Evolutionary conservation across 2,113 vertebrate species (phyloP).

Genomic region (Machaerirhynchus nigripectus): DNA sequence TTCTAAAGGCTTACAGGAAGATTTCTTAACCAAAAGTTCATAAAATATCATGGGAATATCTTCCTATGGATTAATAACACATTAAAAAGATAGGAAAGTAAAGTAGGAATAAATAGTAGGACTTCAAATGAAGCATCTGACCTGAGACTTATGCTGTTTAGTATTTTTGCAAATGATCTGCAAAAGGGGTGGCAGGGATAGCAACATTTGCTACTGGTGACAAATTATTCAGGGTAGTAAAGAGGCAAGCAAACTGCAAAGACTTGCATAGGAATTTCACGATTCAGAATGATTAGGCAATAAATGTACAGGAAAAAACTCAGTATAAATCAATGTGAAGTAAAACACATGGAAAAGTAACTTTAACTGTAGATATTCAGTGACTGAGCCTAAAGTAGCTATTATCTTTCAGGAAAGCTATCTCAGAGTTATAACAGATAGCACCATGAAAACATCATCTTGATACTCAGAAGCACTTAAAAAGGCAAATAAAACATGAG

Average conservation of each 20-base stretch:
- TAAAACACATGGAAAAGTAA: background rate
- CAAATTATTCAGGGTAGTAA: background rate
- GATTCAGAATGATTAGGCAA: background rate
- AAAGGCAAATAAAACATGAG: constrained; percentile 20
- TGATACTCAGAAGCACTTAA: background rate
- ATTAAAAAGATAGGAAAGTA: background rate
- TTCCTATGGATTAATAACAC: background rate
- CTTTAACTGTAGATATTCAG: background rate
- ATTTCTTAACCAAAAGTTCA: background rate
- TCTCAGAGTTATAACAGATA: background rate
- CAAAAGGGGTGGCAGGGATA: background rate
- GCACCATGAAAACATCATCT: background rate
- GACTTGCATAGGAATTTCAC: background rate
- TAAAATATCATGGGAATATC: background rate
- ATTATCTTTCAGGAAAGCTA: background rate
- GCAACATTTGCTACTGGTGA: background rate
- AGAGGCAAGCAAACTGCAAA: background rate
- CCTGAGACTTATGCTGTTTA: background rate
- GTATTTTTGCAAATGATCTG: background rate
- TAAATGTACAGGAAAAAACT: background rate
- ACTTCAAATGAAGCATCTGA: background rate
- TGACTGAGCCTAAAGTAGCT: background rate
- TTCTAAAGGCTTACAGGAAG: background rate
- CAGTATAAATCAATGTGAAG: constrained; percentile 7
- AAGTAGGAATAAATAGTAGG: background rate